Evolutionary conservation across 2,888 invertebrate species (phyloP), one percentile per base, ranked within the genome.

Genomic region (Drosophila borborema): DNA sequence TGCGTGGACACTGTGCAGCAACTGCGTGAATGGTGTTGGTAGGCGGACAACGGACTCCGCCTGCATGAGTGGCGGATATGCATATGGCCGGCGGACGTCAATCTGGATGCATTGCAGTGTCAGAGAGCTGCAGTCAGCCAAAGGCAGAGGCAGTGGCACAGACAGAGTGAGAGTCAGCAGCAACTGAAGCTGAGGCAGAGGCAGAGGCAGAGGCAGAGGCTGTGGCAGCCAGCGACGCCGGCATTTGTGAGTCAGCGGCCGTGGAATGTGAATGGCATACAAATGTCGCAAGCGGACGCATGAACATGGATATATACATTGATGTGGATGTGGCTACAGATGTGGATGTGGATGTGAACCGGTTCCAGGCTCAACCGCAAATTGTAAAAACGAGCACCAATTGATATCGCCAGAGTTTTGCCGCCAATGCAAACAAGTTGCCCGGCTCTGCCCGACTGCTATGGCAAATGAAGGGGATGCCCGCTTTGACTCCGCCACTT

Each of bases 241-340:
- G 54, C 60, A 64, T 60, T 70, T 51, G 86, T 86, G 86, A 86
- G 86, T 90, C 86, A 86, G 89, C 76, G 74, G 66, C 67, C 63
- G 64, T 73, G 90, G 86, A 86, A 86, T 86, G 86, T 90, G 86
- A 86, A 88, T 86, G 89, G 86, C 89, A 90, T 88, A 86, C 83
- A 86, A 86, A 86, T 86, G 86, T 80, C 86, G 85, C 84, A 63
- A 60, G 64, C 72, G 80, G 66, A 71, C 80, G 60, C 56, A 64
- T 28, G 66, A 70, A 69, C 63, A 28, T 48, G 74, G 66, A 82
- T 56, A 59, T 41, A 61, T 55, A 72, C 40, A 53, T 28, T 31
- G 46, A 48, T 34, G 61, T 49, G 51, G 61, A 16, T 64, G 60
- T 60, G 63, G 36, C 36, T 34, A 2, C 31, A 41, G 14, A 28